These are phyloP conservation scores for Heliconius hewitsoni DNA, from an alignment of 1,140 invertebrate species.

Conservation along the genomic window DNA sequence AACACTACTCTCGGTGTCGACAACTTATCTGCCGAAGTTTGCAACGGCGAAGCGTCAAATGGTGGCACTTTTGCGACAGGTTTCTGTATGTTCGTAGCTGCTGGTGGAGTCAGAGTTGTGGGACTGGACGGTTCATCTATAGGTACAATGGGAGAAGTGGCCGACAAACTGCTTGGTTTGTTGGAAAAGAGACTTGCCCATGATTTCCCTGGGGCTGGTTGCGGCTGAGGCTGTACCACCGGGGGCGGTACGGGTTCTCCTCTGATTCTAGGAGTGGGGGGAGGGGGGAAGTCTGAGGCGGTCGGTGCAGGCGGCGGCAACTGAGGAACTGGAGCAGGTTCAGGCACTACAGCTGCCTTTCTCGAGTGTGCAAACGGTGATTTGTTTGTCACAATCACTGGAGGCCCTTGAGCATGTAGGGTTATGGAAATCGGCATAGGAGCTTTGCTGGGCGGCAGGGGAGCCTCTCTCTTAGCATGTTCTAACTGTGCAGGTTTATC, in stretches of 20 bases:
- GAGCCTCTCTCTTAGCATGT: slow-evolving; percentile 64
- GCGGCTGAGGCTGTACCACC: slow-evolving; percentile 59
- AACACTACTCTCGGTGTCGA: slow-evolving; percentile 41
- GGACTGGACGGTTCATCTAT: slow-evolving; percentile 64
- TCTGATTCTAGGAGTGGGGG: slow-evolving; percentile 72
- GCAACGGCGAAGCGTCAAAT: slow-evolving; percentile 78
- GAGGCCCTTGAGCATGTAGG: slow-evolving; percentile 64
- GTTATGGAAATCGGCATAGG: slow-evolving; percentile 74
- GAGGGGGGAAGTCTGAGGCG: slow-evolving; percentile 78
- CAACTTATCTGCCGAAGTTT: slow-evolving; percentile 57
- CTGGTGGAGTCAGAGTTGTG: slow-evolving; percentile 53
- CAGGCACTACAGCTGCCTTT: slow-evolving; percentile 58
- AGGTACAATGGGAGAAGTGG: slow-evolving; percentile 40
- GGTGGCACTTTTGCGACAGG: slow-evolving; percentile 83
- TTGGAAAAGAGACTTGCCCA: slow-evolving; percentile 79
- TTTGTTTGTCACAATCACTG: slow-evolving; percentile 74
- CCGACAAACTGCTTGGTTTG: slow-evolving; percentile 49
- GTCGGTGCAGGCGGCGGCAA: slow-evolving; percentile 72
- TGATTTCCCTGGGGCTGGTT: slow-evolving; percentile 71
- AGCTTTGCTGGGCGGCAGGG: slow-evolving; percentile 67
- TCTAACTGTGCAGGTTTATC: slow-evolving; percentile 52
- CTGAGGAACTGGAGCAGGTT: slow-evolving; percentile 62
- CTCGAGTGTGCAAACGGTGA: slow-evolving; percentile 75
- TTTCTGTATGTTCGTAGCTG: slow-evolving; percentile 71
- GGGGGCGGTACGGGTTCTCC: slow-evolving; percentile 59